These are phyloP conservation scores for Oxyteleia sp. DNA, from an alignment of 2,888 invertebrate species.

Conservation along the genomic window DNA sequence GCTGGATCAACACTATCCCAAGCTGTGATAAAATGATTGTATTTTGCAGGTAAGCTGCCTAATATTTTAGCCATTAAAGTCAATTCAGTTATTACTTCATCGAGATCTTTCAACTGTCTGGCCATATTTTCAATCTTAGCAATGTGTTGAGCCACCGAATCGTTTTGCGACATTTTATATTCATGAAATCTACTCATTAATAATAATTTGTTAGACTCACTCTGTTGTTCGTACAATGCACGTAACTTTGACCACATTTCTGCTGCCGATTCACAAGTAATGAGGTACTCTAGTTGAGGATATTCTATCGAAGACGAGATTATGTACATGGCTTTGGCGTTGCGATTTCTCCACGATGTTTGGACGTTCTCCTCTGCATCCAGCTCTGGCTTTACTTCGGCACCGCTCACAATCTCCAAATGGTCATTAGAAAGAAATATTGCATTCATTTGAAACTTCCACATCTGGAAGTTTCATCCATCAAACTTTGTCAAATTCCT, in stretches of 20 bases:
- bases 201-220: conserved; percentile 74
- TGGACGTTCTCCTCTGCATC: no score
- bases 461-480: conserved; percentile 73
- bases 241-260: conserved; percentile 77
- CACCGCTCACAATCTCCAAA: conserved; percentile 11
- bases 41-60: conserved; percentile 71
- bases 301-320: conserved; percentile 74
- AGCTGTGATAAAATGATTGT: conserved; percentile 72
- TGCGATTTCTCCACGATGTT: no score
- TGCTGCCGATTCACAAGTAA: conserved; percentile 70
- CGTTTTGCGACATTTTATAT: conserved; percentile 65
- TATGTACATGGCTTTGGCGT: conserved; percentile 76
- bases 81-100: conserved; percentile 56
- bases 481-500: conserved; percentile 78
- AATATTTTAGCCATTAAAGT: conserved; percentile 74
- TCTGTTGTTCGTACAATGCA: conserved; percentile 75
- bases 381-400: conserved; percentile 22
- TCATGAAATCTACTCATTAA: conserved; percentile 72
- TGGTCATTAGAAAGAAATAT: conserved; percentile 9
- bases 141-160: conserved; percentile 74
- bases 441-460: conserved; percentile 68
- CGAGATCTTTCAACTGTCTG: conserved; percentile 67
- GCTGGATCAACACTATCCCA: conserved; percentile 66
- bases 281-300: conserved; percentile 66
- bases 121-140: conserved; percentile 71